Percentiles rank a stretch among this genome's conserved stretches.
These are phyloP conservation scores for Hirudinaria manillensis DNA, from an alignment of 2,888 invertebrate genomes.

Conservation along the genomic window DNA sequence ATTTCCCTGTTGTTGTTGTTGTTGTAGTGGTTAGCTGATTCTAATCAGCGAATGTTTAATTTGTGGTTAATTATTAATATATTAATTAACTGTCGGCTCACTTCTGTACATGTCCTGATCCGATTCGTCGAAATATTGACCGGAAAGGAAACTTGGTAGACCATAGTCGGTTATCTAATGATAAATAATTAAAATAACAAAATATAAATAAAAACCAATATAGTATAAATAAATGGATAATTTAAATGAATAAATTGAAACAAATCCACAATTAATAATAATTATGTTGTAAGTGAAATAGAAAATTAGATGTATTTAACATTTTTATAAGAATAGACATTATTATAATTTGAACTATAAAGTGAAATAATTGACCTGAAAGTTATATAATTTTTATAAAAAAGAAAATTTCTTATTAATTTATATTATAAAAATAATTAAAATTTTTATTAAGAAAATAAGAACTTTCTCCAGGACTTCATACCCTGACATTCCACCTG, in stretches of 20 bases:
- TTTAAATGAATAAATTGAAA: neutral
- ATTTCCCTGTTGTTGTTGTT: constrained; percentile 55
- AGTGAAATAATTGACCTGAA: no score
- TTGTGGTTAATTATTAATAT: neutral
- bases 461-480: no score
- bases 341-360: no score
- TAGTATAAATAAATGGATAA: neutral
- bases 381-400: no score
- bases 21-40: neutral
- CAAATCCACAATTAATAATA: neutral
- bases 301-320: no score
- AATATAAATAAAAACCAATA: neutral
- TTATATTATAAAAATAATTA: no score
- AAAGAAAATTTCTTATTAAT: no score
- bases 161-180: constrained; percentile 73
- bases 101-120: constrained; percentile 39
- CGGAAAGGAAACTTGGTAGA: constrained; percentile 57
- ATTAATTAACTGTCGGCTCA: constrained; percentile 27
- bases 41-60: neutral
- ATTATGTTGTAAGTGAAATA: no score
- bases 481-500: constrained; percentile 45
- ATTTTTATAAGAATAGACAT: neutral
- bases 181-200: constrained; percentile 4
- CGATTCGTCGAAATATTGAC: constrained; percentile 58
- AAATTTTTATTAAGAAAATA: no score